Evolutionary conservation across 2,113 vertebrate genomes (phyloP).

Genomic region (Sardina pilchardus): DNA sequence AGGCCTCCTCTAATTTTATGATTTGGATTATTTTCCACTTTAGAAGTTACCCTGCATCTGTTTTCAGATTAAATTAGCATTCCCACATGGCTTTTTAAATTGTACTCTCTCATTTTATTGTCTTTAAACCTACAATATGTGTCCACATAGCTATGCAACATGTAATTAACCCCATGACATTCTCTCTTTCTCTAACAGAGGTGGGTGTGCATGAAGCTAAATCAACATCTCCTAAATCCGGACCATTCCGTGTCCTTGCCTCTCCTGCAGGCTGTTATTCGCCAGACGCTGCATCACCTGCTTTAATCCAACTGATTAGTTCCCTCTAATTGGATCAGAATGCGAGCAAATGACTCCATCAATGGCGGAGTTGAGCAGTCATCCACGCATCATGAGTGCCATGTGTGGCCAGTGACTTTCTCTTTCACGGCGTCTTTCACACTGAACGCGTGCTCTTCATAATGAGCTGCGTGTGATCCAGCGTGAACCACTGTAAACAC

Average conservation of each 20-base stretch:
- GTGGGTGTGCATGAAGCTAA: background rate
- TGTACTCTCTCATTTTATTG: background rate
- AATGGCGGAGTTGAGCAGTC: background rate
- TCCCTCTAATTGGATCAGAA: background rate
- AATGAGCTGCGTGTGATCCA: background rate
- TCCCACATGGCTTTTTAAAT: background rate
- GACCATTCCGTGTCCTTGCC: background rate
- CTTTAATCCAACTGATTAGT: background rate
- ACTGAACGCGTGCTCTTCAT: background rate
- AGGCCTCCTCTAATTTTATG: too few relatives aligned
- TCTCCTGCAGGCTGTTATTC: slow-evolving; percentile 7
- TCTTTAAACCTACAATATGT: background rate
- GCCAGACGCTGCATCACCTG: background rate
- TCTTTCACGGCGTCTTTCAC: background rate
- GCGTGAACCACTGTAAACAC: background rate
- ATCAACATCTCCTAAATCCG: background rate
- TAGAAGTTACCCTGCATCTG: too few relatives aligned
- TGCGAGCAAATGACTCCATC: background rate
- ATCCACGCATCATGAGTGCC: background rate
- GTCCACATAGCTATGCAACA: background rate
- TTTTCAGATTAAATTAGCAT: background rate
- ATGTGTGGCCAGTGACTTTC: background rate
- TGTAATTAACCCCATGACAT: background rate
- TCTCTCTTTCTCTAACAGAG: background rate
- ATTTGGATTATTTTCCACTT: background rate